These are phyloP conservation scores for Drosophila incognita DNA, from an alignment of 2,888 invertebrate species.

Conservation along the genomic window DNA sequence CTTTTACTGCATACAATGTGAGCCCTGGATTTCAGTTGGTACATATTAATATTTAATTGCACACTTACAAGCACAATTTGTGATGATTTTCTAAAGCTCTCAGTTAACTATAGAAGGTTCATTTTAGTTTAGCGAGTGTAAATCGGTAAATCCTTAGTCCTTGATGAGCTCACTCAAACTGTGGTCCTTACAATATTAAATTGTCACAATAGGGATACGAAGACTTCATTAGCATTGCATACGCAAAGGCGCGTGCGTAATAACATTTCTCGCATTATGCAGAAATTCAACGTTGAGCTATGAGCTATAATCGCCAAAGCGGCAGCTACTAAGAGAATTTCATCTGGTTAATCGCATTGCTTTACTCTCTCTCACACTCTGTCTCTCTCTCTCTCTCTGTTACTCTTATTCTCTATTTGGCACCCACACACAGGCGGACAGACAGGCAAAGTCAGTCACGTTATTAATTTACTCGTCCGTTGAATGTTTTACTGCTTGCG, in stretches of 20 bases:
- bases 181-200: not conserved
- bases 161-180: not conserved
- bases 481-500: slow-evolving; percentile 27
- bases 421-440: not conserved
- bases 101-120: not conserved
- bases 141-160: not conserved
- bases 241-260: slow-evolving; percentile 5
- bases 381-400: not conserved
- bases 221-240: slow-evolving; percentile 8
- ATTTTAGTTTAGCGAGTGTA: not conserved
- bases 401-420: too few relatives aligned
- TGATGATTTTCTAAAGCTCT: not conserved
- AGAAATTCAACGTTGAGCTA: slow-evolving; percentile 9
- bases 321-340: slow-evolving; percentile 22
- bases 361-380: not conserved
- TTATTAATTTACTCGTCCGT: slow-evolving; percentile 27
- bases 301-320: slow-evolving; percentile 12
- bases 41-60: not conserved
- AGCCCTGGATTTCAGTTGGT: not conserved
- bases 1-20: not conserved
- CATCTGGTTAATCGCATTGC: slow-evolving; percentile 21
- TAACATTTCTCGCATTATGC: slow-evolving; percentile 1
- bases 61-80: not conserved
- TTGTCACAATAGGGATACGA: not conserved
- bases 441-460: slow-evolving; percentile 9